These are phyloP conservation scores for Sabellastarte sp. DNA, from an alignment of 2,888 invertebrate species.

Conservation along the genomic window DNA sequence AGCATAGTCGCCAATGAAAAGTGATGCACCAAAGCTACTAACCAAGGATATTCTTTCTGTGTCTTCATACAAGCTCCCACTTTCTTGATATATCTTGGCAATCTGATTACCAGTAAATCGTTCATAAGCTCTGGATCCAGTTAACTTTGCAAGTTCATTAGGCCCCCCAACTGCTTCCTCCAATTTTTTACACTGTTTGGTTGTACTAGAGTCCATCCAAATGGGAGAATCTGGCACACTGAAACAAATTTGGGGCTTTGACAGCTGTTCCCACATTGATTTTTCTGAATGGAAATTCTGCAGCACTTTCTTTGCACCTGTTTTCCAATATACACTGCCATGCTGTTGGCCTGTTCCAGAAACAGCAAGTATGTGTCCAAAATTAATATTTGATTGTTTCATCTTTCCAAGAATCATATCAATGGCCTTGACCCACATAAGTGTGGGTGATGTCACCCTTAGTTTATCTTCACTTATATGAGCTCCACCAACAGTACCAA, in stretches of 20 bases:
- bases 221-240: constrained; percentile 80
- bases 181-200: constrained; percentile 72
- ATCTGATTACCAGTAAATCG: constrained; percentile 93
- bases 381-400: constrained; percentile 69
- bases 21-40: constrained; percentile 86
- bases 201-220: constrained; percentile 94
- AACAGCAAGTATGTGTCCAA: constrained; percentile 71
- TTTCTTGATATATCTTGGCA: constrained; percentile 77
- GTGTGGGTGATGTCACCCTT: constrained; percentile 72
- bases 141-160: constrained; percentile 75
- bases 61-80: constrained; percentile 70
- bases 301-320: constrained; percentile 70
- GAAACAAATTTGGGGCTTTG: constrained; percentile 62
- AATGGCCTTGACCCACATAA: constrained; percentile 80
- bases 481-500: constrained; percentile 52
- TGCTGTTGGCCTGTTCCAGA: constrained; percentile 75
- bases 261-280: constrained; percentile 76
- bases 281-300: constrained; percentile 70
- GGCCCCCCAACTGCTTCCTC: constrained; percentile 81
- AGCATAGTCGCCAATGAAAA: constrained; percentile 84
- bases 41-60: constrained; percentile 87
- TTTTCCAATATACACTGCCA: constrained; percentile 93
- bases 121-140: constrained; percentile 84
- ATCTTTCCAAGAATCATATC: neutral
- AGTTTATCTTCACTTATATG: constrained; percentile 44